A percentile compares a stretch with the other conserved stretches of the same genome.
Conservation (phyloP, 2,797 vertebrate genomes). For the Sciurus vulgaris region DNA sequence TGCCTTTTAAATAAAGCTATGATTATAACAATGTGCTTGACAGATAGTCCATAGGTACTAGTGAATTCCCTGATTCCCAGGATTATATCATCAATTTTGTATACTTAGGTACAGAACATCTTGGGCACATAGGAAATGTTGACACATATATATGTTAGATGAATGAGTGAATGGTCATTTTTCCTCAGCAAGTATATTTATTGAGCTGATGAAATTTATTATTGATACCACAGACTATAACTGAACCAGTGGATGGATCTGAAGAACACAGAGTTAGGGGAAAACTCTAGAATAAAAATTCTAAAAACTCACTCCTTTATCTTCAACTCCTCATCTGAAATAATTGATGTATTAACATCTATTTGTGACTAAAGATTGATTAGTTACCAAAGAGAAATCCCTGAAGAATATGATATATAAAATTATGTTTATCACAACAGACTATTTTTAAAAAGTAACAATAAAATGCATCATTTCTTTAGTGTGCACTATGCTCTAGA, state of each 20-base stretch:
- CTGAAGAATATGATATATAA: background rate
- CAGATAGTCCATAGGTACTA: background rate
- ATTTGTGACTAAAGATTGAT: background rate
- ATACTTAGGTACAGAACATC: background rate
- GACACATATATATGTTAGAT: background rate
- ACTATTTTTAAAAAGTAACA: background rate
- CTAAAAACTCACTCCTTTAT: background rate
- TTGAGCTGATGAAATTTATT: background rate
- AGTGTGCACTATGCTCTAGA: background rate
- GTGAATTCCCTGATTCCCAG: background rate
- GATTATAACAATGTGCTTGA: background rate
- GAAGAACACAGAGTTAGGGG: background rate
- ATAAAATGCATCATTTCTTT: background rate
- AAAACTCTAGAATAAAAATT: background rate
- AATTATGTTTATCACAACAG: background rate
- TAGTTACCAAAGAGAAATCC: background rate
- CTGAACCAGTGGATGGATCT: background rate
- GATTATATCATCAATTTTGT: background rate
- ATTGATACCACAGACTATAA: background rate
- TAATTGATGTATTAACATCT: background rate
- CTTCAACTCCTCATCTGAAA: background rate
- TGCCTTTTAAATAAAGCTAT: constrained; percentile 9
- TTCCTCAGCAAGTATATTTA: background rate
- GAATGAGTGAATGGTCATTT: background rate
- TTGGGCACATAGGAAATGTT: background rate